Evolutionary conservation across 2,888 invertebrate species (phyloP).

Genomic region (Matsumyia berberina): DNA sequence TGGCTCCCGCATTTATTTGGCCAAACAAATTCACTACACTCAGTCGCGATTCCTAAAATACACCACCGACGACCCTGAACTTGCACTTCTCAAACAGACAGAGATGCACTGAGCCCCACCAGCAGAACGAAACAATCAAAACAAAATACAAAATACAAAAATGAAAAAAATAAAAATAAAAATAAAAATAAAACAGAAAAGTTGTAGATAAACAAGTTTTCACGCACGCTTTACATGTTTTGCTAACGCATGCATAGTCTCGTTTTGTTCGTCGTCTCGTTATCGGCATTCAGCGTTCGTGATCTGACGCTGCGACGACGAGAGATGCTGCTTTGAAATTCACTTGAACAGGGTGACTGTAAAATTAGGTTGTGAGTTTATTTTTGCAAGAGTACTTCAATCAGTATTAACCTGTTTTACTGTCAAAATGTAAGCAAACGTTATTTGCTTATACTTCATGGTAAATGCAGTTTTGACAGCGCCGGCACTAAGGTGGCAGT

Average conservation of each 20-base stretch:
- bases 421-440: too few relatives aligned
- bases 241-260: constrained; percentile 27
- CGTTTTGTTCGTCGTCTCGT: background rate
- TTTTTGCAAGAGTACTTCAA: too few relatives aligned
- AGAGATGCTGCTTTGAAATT: constrained; percentile 8
- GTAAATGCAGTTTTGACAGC: too few relatives aligned
- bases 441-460: too few relatives aligned
- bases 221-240: constrained; percentile 18
- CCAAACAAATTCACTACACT: background rate
- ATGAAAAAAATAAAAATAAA: constrained; percentile 20
- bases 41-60: constrained; percentile 11
- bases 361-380: background rate
- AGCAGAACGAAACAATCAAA: background rate
- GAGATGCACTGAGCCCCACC: constrained; percentile 20
- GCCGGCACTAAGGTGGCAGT: too few relatives aligned
- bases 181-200: constrained; percentile 23
- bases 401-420: too few relatives aligned
- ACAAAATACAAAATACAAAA: constrained; percentile 16
- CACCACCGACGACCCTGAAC: constrained; percentile 48
- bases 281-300: constrained; percentile 7
- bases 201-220: constrained; percentile 42
- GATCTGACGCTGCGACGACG: too few relatives aligned
- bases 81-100: constrained; percentile 39
- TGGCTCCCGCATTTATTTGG: background rate
- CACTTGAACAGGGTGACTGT: constrained; percentile 4